Base-by-base conservation (phyloP, 2,113 vertebrate genomes). In the Gobius niger region DNA sequence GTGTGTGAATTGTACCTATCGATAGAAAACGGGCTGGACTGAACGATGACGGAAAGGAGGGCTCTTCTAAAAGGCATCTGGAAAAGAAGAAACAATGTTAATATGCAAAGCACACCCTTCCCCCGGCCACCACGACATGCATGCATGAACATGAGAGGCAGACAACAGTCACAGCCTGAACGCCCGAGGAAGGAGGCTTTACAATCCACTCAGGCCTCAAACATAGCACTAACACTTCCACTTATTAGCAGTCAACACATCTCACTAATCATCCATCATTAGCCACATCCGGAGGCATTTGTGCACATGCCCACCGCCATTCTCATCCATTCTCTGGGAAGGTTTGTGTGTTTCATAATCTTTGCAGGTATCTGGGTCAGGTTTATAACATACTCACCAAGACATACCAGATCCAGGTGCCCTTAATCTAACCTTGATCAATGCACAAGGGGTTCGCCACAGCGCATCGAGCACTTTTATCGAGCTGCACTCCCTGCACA, bases 51-150 rank as follows among this genome's bases (percentile, higher is more conserved):
- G 15, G 46, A 65, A 63, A 71, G 42, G 44, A 77, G 47, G 51
- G 74, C 61, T 41, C 76, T 47, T 54, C 80, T 73, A 60, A 52
- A 62, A 59, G 65, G 57, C 46, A 44, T 56, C 54, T 44, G 42
- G 5, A 19, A 63, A 8, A n/a, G 82, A 70, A 50, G 41, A 76
- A 18, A 60, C 56, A 75, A 62, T 63, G 69, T 90, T 87, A 68
- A 83, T 81, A 89, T 86, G 77, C 85, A 84, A 71, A 84, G 81
- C 88, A 79, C 80, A 83, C 60, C 72, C 81, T 70, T 66, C 72
- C 69, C 76, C 77, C 44, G 65, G 76, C 67, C 75, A 68, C 84
- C 47, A 51, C 71, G 78, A 86, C 85, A 72, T 68, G 77, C 78
- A 81, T 77, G 74, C 80, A 68, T 80, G 80, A 82, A 68, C 82